These are phyloP conservation scores for Erebia epiphron DNA, from an alignment of 2,888 invertebrate species.

Conservation along the genomic window DNA sequence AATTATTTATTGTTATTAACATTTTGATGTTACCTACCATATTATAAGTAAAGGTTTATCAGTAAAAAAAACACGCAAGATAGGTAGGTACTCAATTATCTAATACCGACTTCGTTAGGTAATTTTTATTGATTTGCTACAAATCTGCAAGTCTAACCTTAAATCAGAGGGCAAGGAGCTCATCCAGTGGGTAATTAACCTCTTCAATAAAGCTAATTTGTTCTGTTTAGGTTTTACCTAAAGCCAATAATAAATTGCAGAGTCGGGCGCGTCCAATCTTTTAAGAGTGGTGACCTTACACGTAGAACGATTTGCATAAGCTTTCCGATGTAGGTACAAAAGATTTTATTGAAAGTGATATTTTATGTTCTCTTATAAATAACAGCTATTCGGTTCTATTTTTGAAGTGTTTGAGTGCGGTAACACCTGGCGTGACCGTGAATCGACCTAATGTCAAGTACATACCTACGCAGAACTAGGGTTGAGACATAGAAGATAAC, in stretches of 20 bases:
- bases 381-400: background rate
- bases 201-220: slow-evolving; percentile 8
- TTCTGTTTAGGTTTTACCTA: background rate
- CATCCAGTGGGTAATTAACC: background rate
- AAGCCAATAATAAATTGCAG: background rate
- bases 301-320: slow-evolving; percentile 7
- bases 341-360: slow-evolving; percentile 9
- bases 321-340: background rate
- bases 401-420: background rate
- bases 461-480: no score
- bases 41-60: no score
- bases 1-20: no score
- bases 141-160: background rate
- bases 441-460: no score
- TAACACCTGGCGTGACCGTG: no score
- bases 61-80: no score
- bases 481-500: no score
- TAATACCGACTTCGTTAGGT: background rate
- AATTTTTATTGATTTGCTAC: slow-evolving; percentile 8
- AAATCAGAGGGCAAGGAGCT: background rate
- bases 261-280: slow-evolving; percentile 3
- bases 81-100: no score
- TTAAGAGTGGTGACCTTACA: slow-evolving; percentile 17
- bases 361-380: background rate
- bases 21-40: no score